A percentile compares a stretch with the other conserved stretches of the same genome.
phyloP scores from a whole-genome alignment of 2,888 invertebrate species.

The Cylindroiulus punctatus region DNA sequence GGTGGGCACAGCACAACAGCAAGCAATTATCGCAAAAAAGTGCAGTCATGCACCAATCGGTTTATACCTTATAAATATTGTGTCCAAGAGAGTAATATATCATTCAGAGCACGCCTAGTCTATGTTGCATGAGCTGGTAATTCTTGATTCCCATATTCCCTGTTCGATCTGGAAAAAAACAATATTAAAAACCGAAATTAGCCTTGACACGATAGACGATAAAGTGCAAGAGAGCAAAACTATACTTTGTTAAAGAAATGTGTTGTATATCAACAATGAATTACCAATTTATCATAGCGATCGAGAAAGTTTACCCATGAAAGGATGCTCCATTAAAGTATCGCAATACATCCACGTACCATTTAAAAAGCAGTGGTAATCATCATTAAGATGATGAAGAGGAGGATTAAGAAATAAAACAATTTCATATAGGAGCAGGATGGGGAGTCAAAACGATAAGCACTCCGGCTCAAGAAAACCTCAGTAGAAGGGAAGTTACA shows the following conservation, averaged over 20 bases:
- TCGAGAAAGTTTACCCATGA: too few species aligned
- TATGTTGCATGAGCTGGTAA: conserved; percentile 22
- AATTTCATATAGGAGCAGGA: not conserved
- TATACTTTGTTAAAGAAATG: conserved; percentile 14
- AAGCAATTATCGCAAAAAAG: not conserved
- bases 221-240: not conserved
- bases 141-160: conserved; percentile 1
- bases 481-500: too few species aligned
- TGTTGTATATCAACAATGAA: not conserved
- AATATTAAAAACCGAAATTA: not conserved
- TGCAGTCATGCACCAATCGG: not conserved
- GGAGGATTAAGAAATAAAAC: not conserved
- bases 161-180: not conserved
- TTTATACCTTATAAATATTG: conserved; percentile 2
- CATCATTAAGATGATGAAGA: not conserved
- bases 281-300: not conserved
- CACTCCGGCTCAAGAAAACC: not conserved
- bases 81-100: conserved; percentile 12
- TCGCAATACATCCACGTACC: not conserved
- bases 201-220: not conserved
- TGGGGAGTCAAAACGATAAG: not conserved
- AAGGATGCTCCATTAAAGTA: not conserved
- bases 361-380: not conserved
- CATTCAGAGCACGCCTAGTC: not conserved
- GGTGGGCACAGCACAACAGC: not conserved